Evolutionary conservation across 2,113 vertebrate genomes (phyloP).

Genomic region (Myxocyprinus asiaticus): DNA sequence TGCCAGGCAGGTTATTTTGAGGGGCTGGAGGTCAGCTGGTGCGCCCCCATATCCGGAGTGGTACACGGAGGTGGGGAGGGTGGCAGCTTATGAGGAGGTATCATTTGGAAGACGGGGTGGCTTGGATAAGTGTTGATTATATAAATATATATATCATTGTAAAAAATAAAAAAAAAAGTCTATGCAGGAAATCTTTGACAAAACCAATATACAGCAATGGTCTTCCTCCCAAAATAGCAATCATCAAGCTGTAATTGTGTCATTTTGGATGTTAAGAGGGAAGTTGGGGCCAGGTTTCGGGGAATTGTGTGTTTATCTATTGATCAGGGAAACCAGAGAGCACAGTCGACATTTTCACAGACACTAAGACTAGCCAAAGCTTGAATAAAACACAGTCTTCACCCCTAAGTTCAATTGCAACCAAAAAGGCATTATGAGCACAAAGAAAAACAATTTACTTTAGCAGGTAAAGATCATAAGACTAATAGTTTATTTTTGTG

Average conservation of each 20-base stretch:
- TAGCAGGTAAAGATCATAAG: not conserved
- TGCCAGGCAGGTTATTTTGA: too few species aligned
- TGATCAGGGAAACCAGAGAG: conserved; percentile 50
- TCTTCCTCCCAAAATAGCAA: conserved; percentile 22
- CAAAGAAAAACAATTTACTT: not conserved
- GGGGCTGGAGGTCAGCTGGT: too few species aligned
- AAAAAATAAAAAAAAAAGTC: too few species aligned
- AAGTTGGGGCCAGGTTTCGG: conserved; percentile 36
- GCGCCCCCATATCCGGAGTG: too few species aligned
- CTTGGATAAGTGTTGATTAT: too few species aligned
- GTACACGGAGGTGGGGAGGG: too few species aligned
- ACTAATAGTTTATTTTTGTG: not conserved
- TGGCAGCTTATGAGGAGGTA: too few species aligned
- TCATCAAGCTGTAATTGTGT: conserved; percentile 29
- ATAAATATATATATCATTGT: too few species aligned
- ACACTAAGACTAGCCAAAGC: conserved; percentile 34
- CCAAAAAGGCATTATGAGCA: conserved; percentile 28
- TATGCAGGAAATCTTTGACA: conserved; percentile 6
- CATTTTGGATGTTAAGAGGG: conserved; percentile 35
- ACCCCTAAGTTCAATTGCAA: conserved; percentile 34
- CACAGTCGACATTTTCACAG: conserved; percentile 24
- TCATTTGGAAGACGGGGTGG: too few species aligned
- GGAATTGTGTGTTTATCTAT: conserved; percentile 46
- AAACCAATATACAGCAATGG: conserved; percentile 11
- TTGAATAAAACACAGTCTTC: conserved; percentile 17